Conservation (phyloP, 2,113 vertebrate species). For the Turdus rufiventris region DNA sequence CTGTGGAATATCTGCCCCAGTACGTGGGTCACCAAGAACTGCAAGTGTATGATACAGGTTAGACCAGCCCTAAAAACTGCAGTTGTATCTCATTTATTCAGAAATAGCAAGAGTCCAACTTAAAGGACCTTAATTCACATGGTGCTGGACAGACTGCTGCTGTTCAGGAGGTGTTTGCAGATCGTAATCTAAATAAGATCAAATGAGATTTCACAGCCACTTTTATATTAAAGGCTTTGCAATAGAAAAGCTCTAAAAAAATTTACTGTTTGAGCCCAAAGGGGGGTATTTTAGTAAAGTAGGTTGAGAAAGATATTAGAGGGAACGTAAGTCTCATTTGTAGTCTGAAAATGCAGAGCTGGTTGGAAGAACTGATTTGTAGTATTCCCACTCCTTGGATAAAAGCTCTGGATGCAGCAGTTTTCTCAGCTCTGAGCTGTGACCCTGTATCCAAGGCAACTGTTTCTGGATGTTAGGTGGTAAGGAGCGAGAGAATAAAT, state of each 20-base stretch:
- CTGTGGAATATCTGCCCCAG: not conserved
- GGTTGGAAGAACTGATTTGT: not conserved
- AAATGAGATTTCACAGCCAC: not conserved
- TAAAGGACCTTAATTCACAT: not conserved
- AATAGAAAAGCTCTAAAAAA: not conserved
- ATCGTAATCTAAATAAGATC: not conserved
- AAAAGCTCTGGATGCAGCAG: not conserved
- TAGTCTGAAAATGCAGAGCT: not conserved
- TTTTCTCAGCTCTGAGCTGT: not conserved
- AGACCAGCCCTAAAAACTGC: not conserved
- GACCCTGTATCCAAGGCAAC: slow-evolving; percentile 58
- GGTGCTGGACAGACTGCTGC: not conserved
- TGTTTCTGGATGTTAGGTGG: not conserved
- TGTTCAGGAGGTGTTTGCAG: not conserved
- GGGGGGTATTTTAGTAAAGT: not conserved
- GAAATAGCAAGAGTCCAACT: not conserved
- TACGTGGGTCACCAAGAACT: not conserved
- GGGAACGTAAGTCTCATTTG: not conserved
- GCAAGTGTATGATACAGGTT: not conserved
- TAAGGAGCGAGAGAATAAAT: not conserved
- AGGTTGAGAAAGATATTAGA: not conserved
- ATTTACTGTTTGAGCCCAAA: not conserved
- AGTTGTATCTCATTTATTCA: not conserved
- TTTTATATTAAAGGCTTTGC: not conserved
- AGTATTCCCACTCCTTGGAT: not conserved